These are phyloP conservation scores for Petrocephalus sullivani DNA, from an alignment of 2,797 vertebrate species.

Conservation along the genomic window DNA sequence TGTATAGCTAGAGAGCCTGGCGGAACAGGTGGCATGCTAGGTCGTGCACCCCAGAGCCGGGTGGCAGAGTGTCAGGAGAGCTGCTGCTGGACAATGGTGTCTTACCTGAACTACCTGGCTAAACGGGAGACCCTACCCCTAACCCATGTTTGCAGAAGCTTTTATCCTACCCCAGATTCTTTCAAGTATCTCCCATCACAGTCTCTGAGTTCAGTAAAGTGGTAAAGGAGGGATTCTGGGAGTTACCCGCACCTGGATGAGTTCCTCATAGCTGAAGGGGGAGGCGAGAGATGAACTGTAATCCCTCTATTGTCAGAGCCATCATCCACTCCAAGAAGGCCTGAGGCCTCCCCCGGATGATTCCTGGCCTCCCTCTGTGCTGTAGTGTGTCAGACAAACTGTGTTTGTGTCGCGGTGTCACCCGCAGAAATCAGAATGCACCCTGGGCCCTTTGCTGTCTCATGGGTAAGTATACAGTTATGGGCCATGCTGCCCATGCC, in stretches of 20 bases:
- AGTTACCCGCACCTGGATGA: conserved; percentile 51
- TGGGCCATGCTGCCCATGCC: neutral
- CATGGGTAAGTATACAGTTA: neutral
- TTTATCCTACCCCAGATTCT: neutral
- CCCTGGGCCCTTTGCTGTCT: neutral
- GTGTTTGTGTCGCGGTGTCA: neutral
- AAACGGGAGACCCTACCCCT: neutral
- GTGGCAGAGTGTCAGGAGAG: neutral
- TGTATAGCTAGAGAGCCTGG: neutral
- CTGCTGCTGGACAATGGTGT: neutral
- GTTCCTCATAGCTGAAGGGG: conserved; percentile 28
- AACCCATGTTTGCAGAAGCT: neutral
- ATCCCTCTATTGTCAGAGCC: conserved; percentile 37
- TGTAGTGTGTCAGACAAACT: neutral
- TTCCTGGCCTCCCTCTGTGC: neutral
- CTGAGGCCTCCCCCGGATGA: conserved; percentile 37
- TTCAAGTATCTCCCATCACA: conserved; percentile 28
- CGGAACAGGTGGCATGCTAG: neutral
- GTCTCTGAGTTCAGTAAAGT: conserved; percentile 33
- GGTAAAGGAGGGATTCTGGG: conserved; percentile 36
- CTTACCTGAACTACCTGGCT: neutral
- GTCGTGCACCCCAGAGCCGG: neutral
- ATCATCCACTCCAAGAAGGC: conserved; percentile 34
- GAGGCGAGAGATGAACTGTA: conserved; percentile 37
- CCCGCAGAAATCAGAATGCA: neutral